Evolutionary conservation across 2,888 invertebrate genomes (phyloP).

Genomic region (Plemyria rubiginata): DNA sequence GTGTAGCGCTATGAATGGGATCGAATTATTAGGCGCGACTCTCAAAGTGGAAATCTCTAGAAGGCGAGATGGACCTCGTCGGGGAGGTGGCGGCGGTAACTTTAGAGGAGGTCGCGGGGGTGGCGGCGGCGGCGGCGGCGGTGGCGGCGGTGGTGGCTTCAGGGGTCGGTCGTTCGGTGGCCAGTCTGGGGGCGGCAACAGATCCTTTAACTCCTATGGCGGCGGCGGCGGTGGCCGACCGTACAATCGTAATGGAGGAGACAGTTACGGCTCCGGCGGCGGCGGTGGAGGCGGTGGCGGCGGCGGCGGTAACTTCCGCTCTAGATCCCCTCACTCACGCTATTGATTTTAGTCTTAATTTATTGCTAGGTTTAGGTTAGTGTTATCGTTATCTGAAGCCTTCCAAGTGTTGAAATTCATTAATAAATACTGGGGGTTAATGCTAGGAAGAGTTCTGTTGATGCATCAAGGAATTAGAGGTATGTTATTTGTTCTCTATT

Average conservation of each 20-base stretch:
- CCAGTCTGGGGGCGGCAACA: constrained; percentile 79
- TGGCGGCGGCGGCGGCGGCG: constrained; percentile 67
- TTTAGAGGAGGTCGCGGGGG: constrained; percentile 79
- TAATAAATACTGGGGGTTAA: constrained; percentile 80
- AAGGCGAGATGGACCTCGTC: constrained; percentile 89
- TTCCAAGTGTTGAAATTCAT: constrained; percentile 82
- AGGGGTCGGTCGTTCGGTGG: constrained; percentile 66
- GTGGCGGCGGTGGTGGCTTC: constrained; percentile 71
- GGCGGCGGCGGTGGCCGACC: constrained; percentile 66
- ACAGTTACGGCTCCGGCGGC: constrained; percentile 74
- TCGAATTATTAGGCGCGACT: constrained; percentile 94
- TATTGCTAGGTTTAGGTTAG: constrained; percentile 74
- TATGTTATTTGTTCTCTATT: constrained; percentile 51
- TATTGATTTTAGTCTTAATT: constrained; percentile 76
- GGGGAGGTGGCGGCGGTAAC: constrained; percentile 83
- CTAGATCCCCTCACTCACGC: constrained; percentile 79
- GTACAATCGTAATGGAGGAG: constrained; percentile 73
- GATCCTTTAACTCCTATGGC: constrained; percentile 84
- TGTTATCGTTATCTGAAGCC: constrained; percentile 85
- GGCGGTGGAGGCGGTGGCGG: constrained; percentile 64
- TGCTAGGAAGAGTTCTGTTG: constrained; percentile 75
- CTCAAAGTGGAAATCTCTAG: constrained; percentile 95
- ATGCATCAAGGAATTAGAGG: constrained; percentile 75
- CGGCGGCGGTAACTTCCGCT: constrained; percentile 81
- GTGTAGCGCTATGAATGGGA: constrained; percentile 94